Conservation (phyloP, 2,113 vertebrate genomes). For the Pogonocichla stellata region DNA sequence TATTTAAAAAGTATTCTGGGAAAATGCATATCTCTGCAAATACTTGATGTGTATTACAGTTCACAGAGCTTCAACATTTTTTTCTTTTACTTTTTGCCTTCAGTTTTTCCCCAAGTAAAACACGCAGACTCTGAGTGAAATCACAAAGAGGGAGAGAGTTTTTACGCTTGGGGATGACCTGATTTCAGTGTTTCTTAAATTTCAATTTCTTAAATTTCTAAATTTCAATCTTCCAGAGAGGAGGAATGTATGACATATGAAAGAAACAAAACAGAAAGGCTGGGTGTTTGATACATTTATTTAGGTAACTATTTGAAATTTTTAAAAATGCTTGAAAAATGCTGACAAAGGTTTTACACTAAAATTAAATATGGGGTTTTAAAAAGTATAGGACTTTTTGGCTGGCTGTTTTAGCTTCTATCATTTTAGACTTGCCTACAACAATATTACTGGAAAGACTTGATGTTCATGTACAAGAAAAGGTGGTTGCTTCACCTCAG, state of each 20-base stretch:
- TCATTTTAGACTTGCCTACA: neutral
- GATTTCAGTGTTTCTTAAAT: neutral
- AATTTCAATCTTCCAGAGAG: neutral
- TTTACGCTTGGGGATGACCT: fast-evolving
- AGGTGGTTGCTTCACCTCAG: neutral
- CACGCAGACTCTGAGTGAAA: neutral
- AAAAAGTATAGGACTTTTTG: neutral
- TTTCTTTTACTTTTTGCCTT: neutral
- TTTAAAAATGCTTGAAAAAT: neutral
- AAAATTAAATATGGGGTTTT: neutral
- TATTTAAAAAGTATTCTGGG: neutral
- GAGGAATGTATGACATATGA: neutral
- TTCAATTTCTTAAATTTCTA: neutral
- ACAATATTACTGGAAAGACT: neutral
- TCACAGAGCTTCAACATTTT: neutral
- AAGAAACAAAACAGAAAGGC: neutral
- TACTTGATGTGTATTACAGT: neutral
- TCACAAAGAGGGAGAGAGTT: neutral
- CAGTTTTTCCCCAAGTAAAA: neutral
- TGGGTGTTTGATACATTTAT: neutral
- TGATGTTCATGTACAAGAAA: neutral
- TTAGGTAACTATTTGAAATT: neutral
- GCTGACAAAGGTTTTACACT: neutral
- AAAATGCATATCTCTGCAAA: neutral
- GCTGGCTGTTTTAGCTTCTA: neutral